phyloP scores from a whole-genome alignment of 2,888 invertebrate genomes.

The Sarcophaga caerulescens region DNA sequence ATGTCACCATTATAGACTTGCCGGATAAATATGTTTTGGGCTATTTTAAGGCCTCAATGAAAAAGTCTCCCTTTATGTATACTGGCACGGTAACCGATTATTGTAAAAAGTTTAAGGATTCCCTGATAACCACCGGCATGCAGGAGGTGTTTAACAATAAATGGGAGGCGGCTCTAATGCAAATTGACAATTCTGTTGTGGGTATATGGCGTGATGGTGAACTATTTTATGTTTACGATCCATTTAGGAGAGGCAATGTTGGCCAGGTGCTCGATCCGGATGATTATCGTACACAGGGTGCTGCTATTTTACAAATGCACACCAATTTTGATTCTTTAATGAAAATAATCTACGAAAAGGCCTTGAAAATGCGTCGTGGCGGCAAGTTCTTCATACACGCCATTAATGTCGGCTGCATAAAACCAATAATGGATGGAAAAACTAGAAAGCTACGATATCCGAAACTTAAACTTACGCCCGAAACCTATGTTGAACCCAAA shows the following conservation, averaged over 20 bases:
- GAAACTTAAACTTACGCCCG: slow-evolving; percentile 73
- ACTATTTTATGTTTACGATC: slow-evolving; percentile 86
- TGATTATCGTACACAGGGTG: slow-evolving; percentile 78
- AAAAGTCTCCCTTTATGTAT: slow-evolving; percentile 74
- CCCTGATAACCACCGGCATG: slow-evolving; percentile 74
- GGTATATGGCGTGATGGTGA: slow-evolving; percentile 85
- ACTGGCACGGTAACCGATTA: slow-evolving; percentile 75
- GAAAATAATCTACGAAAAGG: slow-evolving; percentile 82
- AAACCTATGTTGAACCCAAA: slow-evolving; percentile 70
- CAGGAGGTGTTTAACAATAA: slow-evolving; percentile 73
- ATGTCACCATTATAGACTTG: slow-evolving; percentile 75
- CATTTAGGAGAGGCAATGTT: slow-evolving; percentile 84
- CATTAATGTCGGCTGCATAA: slow-evolving; percentile 81
- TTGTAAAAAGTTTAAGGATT: slow-evolving; percentile 74
- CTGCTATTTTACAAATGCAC: slow-evolving; percentile 85
- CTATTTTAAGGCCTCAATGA: slow-evolving; percentile 76
- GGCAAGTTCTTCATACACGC: slow-evolving; percentile 83
- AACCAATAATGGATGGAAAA: slow-evolving; percentile 73
- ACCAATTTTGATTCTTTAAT: slow-evolving; percentile 84
- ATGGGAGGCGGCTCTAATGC: slow-evolving; percentile 79
- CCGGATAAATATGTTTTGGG: slow-evolving; percentile 81
- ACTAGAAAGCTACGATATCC: slow-evolving; percentile 73
- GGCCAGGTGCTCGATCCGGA: slow-evolving; percentile 82
- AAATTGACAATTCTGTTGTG: slow-evolving; percentile 84
- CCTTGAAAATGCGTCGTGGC: slow-evolving; percentile 75